A percentile compares a stretch with the other conserved stretches of the same genome.
phyloP scores from a whole-genome alignment of 2,888 invertebrate genomes.

The Patella depressa region DNA sequence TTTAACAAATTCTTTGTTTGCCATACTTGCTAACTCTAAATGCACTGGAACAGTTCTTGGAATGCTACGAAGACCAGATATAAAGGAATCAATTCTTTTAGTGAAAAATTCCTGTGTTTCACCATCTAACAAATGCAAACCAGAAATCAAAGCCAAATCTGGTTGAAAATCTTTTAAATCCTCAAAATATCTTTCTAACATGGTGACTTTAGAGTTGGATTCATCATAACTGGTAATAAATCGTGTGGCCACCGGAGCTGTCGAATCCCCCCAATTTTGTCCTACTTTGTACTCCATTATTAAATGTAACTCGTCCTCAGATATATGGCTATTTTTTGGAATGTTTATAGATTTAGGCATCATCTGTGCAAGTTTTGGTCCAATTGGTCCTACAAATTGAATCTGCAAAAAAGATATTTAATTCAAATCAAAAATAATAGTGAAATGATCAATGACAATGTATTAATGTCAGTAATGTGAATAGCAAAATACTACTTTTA shows the following conservation, averaged over 20 bases:
- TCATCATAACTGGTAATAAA: constrained; percentile 73
- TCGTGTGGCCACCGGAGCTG: constrained; percentile 70
- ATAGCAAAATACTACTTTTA: too few relatives aligned
- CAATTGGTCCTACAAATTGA: constrained; percentile 72
- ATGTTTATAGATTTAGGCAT: constrained; percentile 69
- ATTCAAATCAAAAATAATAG: too few relatives aligned
- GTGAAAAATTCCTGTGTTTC: constrained; percentile 55
- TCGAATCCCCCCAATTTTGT: constrained; percentile 68
- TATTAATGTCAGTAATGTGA: too few relatives aligned
- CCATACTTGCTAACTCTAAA: constrained; percentile 72
- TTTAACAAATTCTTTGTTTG: constrained; percentile 64
- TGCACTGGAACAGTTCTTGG: constrained; percentile 70
- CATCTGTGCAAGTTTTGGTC: constrained; percentile 69
- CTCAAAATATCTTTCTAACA: constrained; percentile 70
- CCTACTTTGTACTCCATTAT: constrained; percentile 72
- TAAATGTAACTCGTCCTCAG: constrained; percentile 72
- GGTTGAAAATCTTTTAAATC: constrained; percentile 66
- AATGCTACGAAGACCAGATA: constrained; percentile 64
- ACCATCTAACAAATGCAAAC: constrained; percentile 71
- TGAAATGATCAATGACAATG: too few relatives aligned
- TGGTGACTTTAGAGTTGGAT: constrained; percentile 64
- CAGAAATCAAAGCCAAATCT: constrained; percentile 71
- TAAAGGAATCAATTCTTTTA: constrained; percentile 60
- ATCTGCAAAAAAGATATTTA: constrained; percentile 59
- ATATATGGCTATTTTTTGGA: constrained; percentile 59